A percentile compares a stretch with the other conserved stretches of the same genome.
Evolutionary conservation across 2,888 invertebrate species (phyloP).

Genomic region (Caenorhabditis auriculariae): DNA sequence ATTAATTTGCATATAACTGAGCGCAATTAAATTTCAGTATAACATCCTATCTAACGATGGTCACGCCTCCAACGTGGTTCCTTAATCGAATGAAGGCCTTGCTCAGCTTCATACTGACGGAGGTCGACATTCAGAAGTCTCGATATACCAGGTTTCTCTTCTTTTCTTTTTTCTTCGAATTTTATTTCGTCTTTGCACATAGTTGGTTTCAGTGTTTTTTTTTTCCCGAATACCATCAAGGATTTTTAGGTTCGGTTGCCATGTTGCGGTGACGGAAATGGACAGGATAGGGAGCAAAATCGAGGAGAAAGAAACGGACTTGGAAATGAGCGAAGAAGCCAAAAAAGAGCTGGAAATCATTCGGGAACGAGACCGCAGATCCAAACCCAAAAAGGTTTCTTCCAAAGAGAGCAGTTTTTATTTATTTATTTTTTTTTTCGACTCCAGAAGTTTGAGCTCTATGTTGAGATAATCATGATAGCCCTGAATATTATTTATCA

Average conservation of each 20-base stretch:
- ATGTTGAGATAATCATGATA: no score
- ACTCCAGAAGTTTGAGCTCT: no score
- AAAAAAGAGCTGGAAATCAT: constrained; percentile 30
- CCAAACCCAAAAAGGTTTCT: not conserved
- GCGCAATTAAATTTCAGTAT: no score
- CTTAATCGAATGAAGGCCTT: constrained; percentile 24
- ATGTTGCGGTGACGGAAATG: constrained; percentile 36
- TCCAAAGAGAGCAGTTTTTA: not conserved
- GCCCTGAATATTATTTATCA: no score
- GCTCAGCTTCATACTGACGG: constrained; percentile 38
- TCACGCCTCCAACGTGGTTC: constrained; percentile 40
- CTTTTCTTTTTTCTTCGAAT: not conserved
- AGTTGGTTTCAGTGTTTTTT: not conserved
- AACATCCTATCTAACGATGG: constrained; percentile 28
- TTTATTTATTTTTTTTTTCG: not conserved
- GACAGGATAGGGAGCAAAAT: constrained; percentile 12
- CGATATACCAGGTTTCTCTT: constrained; percentile 29
- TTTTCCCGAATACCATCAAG: not conserved
- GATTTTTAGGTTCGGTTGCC: constrained; percentile 40
- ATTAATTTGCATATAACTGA: not conserved
- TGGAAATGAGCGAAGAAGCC: constrained; percentile 43
- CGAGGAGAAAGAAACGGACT: constrained; percentile 23
- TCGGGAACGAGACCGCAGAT: constrained; percentile 25
- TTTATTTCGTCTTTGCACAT: not conserved
- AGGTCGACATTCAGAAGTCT: constrained; percentile 39